Base-by-base conservation (phyloP, 2,113 vertebrate genomes). In the Scomber scombrus region DNA sequence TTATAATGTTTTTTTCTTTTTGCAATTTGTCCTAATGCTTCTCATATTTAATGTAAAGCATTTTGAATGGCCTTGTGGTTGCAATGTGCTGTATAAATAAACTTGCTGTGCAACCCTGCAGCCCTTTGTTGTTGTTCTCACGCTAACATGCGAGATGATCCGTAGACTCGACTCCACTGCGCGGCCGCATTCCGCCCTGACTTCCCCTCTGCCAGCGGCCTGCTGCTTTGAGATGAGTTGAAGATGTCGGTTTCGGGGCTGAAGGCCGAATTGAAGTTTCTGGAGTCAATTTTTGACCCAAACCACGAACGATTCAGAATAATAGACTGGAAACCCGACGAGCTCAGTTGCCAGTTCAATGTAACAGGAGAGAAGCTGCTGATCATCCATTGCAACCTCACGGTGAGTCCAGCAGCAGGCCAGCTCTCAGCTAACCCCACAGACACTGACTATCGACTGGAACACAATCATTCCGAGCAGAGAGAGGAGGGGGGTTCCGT, bases 231-330 rank as follows among this genome's bases (percentile, higher is more conserved):
- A 95, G 95, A 96, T 95, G 97, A 96, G 94, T 88, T 95, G 94
- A 97, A 96, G 97, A 98, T 98, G 97, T 97, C 97, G 92, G 96
- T 97, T 90, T 96, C 97, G 93, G 97, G 97, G 96, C 97, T 99
- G 92, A 98, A 97, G 96, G 96, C 97, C 95, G 97, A 99, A 95
- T 92, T 99, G 93, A 97, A 97, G 96, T 97, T 98, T 94, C 89
- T 99, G 90, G 97, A 97, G 95, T 99, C 97, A 86, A 98, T 99
- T 84, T 99, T 99, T 93, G 96, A 97, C 92, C 96, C 96, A 90
- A 97, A 96, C 88, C 97, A 99, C 96, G 97, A 99, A 91, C 94
- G 97, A 68, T 98, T 99, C 91, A 95, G 97, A 95, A 97, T 99
- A 87, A 95, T 98, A 91, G 97, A 97, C 93, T 98, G 97, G 97